Evolutionary conservation across 2,888 invertebrate genomes (phyloP), one percentile per base, ranked within the genome.

Genomic region (Acanthosepion esculentum): DNA sequence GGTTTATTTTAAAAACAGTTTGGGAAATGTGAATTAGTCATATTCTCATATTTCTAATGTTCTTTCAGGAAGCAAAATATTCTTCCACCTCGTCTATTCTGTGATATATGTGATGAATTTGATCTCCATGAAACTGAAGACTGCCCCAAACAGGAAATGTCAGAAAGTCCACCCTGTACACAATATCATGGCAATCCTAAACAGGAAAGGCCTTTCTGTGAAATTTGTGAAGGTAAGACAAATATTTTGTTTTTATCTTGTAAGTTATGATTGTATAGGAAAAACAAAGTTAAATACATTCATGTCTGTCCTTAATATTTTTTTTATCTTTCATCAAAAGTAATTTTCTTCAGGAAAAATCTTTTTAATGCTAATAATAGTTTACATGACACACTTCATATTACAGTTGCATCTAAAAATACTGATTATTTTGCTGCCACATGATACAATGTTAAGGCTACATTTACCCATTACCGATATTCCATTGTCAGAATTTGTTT

Each of bases 51-150:
- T 92, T 50, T 48, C 18, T 93, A 50, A 50, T n/a, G 29, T 93
- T 93, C 15, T 50, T 93, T n/a, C 50, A 93, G 92, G 50, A 93
- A 48, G 23, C 48, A 53, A 26, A 48, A 18, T 48, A 48, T 50
- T 48, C 4, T 48, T 48, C 98, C 99, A 6, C 99, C 99, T 92
- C 98, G 99, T 50, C 98, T 98, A 97, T 99, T 99, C 98, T 99
- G 99, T 98, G 99, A 99, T 98, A 99, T 99, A 96, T 99, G 99
- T 97, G 99, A 99, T 98, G 98, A 98, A 97, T 99, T 99, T 98
- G 99, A 99, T 98, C 98, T 98, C 95, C 99, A 99, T 97, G 99
- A 99, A 97, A 99, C 99, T 0, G 99, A 99, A 97, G 99, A 99
- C 97, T 99, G 99, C 97, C 99, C 99, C 64, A 98, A 98, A 94